Conservation (phyloP, 2,888 invertebrate genomes). For the Netelia virgata region DNA sequence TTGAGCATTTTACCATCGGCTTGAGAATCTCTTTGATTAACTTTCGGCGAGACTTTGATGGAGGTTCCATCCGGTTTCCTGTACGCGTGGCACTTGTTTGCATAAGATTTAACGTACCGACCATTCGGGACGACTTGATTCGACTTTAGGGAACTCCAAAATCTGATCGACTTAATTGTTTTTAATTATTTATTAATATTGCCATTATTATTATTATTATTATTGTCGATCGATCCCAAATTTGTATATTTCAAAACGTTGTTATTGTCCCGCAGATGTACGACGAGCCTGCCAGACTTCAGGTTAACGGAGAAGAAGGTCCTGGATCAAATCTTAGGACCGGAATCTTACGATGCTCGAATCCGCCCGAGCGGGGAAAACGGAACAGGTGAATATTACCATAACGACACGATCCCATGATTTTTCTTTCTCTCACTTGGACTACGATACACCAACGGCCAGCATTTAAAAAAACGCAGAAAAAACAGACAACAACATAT, state of each 20-base stretch:
- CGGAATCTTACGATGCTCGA: slow-evolving; percentile 95
- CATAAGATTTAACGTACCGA: background rate
- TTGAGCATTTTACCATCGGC: background rate
- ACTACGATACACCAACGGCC: slow-evolving; percentile 18
- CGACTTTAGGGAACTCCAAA: no score
- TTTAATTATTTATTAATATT: no score
- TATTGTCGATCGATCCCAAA: no score
- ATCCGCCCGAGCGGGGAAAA: slow-evolving; percentile 97
- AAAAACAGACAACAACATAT: background rate
- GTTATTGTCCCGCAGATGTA: slow-evolving; percentile 87
- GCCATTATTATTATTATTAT: no score
- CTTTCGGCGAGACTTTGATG: background rate
- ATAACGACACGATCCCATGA: slow-evolving; percentile 16
- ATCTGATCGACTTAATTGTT: no score
- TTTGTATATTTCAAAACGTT: background rate
- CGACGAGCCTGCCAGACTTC: slow-evolving; percentile 94
- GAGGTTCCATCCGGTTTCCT: background rate
- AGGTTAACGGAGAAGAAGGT: slow-evolving; percentile 97
- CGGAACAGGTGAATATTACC: slow-evolving; percentile 92
- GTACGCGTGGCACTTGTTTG: background rate
- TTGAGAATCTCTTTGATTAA: background rate
- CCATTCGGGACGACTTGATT: background rate
- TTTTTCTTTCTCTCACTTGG: slow-evolving; percentile 32
- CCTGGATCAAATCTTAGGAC: slow-evolving; percentile 96
- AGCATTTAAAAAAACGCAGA: slow-evolving; percentile 23